Evolutionary conservation across 1,140 invertebrate species (phyloP), one percentile per base, ranked within the genome.

Genomic region (Zaprionus gabonicus): DNA sequence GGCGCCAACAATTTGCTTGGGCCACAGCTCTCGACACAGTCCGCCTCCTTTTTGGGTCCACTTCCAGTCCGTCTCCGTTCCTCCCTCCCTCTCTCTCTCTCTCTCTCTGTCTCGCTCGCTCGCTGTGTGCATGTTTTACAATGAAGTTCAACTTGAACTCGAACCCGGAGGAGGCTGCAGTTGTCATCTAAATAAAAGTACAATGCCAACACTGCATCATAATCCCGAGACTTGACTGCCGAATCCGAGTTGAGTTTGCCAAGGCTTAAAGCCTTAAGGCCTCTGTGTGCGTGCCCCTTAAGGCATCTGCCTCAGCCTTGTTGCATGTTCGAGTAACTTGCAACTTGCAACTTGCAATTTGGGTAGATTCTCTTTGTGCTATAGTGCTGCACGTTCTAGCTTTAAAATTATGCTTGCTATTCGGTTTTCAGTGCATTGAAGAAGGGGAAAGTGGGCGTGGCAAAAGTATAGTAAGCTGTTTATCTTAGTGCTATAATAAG

Each of bases 141-240:
- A 56, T 57, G 53, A 62, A 49, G 59, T 31, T 62, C 53, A 56
- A 27, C 53, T 28, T 56, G 53, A 56, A 28, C 25, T 56, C 53
- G 13, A 28, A 31, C 53, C 25, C n/a, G 6, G 38, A n/a, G 51
- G 10, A 44, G 63, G 27, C 65, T 68, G 65, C 65, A 58, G 17
- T 58, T 68, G 38, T 31, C 55, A 38, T 58, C 55, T 60, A 58
- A 49, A 69, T 59, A 59, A 57, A 68, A 49, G 41, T 34, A 68
- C 36, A 68, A 57, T 46, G 56, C 53, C 17, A 68, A 55, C 41
- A 55, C 28, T 69, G 46, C 46, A 59, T 55, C 56, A 69, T 69
- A 60, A 59, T 59, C 44, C 38, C 9, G 46, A 51, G 46, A 51
- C 9, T 20, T 51, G 46, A 51, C 46, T 23, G 46, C 46, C 41